phyloP scores from a whole-genome alignment of 2,888 invertebrate species.

The Ophonus ardosiacus region DNA sequence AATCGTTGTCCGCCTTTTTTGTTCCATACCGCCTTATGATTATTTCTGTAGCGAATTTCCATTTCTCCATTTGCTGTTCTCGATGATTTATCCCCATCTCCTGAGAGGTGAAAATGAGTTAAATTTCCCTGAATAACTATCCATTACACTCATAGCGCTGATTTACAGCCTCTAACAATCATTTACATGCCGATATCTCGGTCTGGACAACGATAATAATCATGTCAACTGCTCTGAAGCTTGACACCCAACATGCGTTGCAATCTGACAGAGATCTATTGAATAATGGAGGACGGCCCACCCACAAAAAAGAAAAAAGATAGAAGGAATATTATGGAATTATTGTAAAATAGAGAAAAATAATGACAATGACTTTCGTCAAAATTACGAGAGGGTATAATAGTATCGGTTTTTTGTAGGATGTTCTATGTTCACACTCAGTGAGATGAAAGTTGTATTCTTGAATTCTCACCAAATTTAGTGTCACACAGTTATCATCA shows the following conservation, averaged over 20 bases:
- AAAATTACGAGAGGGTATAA: too few relatives aligned
- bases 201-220: background rate
- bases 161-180: background rate
- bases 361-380: too few relatives aligned
- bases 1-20: too few relatives aligned
- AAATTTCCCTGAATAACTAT: background rate
- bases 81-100: background rate
- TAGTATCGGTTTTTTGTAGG: too few relatives aligned
- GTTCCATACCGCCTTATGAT: too few relatives aligned
- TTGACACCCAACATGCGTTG: background rate
- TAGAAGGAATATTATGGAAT: background rate
- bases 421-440: too few relatives aligned
- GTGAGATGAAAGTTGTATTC: too few relatives aligned
- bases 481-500: too few relatives aligned
- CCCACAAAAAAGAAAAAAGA: background rate
- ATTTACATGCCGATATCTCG: background rate
- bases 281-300: background rate
- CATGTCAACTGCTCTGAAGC: background rate
- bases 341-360: too few relatives aligned
- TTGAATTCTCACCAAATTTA: too few relatives aligned
- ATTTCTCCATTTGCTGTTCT: too few relatives aligned
- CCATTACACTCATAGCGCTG: background rate
- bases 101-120: background rate
- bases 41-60: too few relatives aligned
- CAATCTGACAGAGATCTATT: background rate